Evolutionary conservation across 2,797 vertebrate genomes (phyloP).

Genomic region (Tokudaia muenninki): DNA sequence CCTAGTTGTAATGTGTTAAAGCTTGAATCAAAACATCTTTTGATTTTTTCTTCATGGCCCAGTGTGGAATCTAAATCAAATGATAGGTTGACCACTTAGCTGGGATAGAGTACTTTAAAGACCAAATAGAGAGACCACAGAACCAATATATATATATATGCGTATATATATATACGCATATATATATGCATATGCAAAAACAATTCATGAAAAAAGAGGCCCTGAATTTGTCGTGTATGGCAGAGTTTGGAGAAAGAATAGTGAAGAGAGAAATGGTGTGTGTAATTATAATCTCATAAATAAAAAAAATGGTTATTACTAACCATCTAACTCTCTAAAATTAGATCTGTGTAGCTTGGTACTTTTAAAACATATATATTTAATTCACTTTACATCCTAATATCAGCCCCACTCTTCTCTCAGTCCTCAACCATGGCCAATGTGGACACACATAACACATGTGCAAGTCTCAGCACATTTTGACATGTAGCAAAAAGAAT

Average conservation of each 20-base stretch:
- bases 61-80: slow-evolving; percentile 6
- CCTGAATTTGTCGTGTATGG: background rate
- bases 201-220: background rate
- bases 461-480: background rate
- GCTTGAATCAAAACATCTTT: background rate
- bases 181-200: background rate
- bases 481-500: background rate
- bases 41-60: background rate
- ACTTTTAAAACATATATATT: too few species aligned
- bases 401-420: too few species aligned
- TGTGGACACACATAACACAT: too few species aligned
- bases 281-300: background rate
- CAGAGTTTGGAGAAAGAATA: background rate
- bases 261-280: background rate
- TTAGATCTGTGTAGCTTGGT: background rate
- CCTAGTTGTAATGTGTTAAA: background rate
- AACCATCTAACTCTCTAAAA: background rate
- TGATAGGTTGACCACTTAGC: background rate
- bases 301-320: background rate
- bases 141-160: background rate
- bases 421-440: too few species aligned
- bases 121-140: slow-evolving; percentile 1
- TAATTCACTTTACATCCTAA: too few species aligned
- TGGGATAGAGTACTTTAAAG: background rate
- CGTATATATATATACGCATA: too few species aligned